Conservation (phyloP, 53 echinoderm and acorn worm species). For the Astropecten irregularis region DNA sequence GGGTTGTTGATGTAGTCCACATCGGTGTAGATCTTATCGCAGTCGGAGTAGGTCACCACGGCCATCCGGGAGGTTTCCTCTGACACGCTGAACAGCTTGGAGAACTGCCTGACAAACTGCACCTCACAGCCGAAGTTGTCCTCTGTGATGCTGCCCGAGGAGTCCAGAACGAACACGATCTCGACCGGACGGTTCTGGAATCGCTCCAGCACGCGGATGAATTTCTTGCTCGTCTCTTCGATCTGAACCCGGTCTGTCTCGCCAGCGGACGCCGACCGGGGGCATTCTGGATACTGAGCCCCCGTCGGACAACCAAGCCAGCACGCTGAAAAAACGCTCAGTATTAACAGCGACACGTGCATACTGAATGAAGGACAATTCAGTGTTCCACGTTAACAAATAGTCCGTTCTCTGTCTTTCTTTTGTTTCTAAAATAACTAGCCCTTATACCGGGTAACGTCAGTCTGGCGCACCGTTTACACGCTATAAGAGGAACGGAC, state of each 20-base stretch:
- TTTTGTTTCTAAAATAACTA: too few relatives aligned
- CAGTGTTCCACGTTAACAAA: too few relatives aligned
- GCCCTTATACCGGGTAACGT: too few relatives aligned
- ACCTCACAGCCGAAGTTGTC: constrained; percentile 47
- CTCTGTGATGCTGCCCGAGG: constrained; percentile 67
- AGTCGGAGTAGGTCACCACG: constrained; percentile 70
- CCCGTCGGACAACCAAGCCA: neutral
- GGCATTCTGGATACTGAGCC: constrained; percentile 15
- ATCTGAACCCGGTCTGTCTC: neutral
- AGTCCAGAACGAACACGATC: constrained; percentile 72
- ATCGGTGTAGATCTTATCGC: constrained; percentile 9
- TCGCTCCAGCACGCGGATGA: neutral
- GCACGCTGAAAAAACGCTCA: neutral
- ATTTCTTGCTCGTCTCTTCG: neutral
- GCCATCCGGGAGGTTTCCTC: constrained; percentile 46
- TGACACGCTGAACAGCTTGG: constrained; percentile 64
- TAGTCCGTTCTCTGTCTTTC: too few relatives aligned
- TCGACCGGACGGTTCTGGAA: constrained; percentile 53
- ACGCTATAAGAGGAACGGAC: too few relatives aligned
- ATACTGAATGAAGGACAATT: too few relatives aligned
- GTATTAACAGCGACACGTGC: too few relatives aligned
- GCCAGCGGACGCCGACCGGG: neutral
- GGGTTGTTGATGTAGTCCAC: constrained; percentile 64
- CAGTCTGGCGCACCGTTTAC: too few relatives aligned
- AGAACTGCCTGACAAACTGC: constrained; percentile 59